Conservation (phyloP, 2,113 vertebrate genomes). For the Bothrops jararaca region DNA sequence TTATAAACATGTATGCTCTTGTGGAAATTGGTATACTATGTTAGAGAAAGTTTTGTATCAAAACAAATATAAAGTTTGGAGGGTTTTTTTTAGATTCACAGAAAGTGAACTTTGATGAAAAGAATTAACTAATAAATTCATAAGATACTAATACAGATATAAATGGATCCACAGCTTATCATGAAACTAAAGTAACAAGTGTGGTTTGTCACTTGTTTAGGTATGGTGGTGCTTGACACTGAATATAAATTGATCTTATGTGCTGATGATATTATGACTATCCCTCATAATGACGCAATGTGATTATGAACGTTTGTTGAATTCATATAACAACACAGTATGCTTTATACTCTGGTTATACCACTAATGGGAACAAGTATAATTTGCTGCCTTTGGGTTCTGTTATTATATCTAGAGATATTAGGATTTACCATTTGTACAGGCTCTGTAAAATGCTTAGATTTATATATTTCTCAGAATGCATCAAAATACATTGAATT, state of each 20-base stretch:
- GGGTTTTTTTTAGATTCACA: background rate
- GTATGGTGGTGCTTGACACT: background rate
- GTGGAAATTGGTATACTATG: background rate
- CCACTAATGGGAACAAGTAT: background rate
- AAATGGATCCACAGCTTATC: background rate
- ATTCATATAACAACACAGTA: background rate
- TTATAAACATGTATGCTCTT: background rate
- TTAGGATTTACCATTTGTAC: background rate
- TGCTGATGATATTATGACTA: background rate
- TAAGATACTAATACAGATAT: background rate
- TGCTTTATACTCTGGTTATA: background rate
- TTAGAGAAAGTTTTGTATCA: background rate
- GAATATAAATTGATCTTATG: background rate
- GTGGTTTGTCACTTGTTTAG: background rate
- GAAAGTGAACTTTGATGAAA: background rate
- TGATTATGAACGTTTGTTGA: background rate
- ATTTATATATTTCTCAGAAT: background rate
- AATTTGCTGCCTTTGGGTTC: background rate
- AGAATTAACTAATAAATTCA: background rate
- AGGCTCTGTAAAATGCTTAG: background rate
- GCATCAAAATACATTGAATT: background rate
- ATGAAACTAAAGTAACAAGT: background rate
- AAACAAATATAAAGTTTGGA: background rate
- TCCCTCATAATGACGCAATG: background rate
- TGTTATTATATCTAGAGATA: background rate